Base-by-base conservation (phyloP, 2,888 invertebrate species). In the Chloromyia formosa region DNA sequence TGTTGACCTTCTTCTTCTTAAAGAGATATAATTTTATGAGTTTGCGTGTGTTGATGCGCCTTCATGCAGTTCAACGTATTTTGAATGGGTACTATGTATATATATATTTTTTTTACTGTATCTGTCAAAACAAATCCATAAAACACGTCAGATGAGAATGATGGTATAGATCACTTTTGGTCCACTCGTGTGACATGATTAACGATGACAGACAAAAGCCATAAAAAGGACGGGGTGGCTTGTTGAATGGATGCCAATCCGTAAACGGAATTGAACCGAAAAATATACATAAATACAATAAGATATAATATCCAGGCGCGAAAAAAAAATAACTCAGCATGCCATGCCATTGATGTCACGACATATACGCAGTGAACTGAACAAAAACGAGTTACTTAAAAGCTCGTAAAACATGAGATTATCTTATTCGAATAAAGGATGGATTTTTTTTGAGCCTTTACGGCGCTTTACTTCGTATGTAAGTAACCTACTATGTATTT, bases 331-430 rank as follows among this genome's bases (percentile, higher is more conserved):
- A 69, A 69, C 53, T 54, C 40, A 22, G 54, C 56, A 53, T 66
- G 22, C 35, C 18, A 23, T 49, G 20, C 61, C 35, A 22, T 64
- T 20, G 18, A 42, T 64, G 45, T 42, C 64, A 64, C 64, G 16
- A 49, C 18, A 16, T 35, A 35, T 35, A 35, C 27, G 7, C 27
- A 35, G 2, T 35, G 27, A 35, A n/a, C n/a, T n/a, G 64, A 45
- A 64, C 42, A 69, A 69, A 62, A 74, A 74, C 69, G 68, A 74
- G 75, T 75, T 75, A 75, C 75, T 75, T 75, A 75, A 75, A 75
- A 62, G 58, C 73, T 75, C 75, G 27, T 75, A 74, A 75, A 75
- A 75, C 20, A 45, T 7, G 49, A 68, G 45, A 35, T 60, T 61
- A 23, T 66, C 49, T 45, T n/a, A 10, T 62, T 66, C 22, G 35